Conservation (phyloP, 2,113 vertebrate species). For the Echinops telfairi region DNA sequence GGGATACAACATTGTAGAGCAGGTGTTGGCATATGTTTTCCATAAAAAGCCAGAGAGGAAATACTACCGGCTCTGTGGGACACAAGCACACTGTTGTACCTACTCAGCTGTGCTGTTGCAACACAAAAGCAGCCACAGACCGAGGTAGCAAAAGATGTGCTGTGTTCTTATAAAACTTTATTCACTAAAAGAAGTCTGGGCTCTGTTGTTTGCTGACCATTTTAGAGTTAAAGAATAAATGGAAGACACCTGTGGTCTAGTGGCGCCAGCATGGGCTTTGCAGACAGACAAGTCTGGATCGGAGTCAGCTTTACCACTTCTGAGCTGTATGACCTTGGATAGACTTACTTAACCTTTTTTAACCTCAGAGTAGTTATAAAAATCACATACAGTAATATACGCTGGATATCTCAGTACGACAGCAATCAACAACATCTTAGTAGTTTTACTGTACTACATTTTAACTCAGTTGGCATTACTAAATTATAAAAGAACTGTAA, state of each 20-base stretch:
- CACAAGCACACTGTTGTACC: fast-evolving
- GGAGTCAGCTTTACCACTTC: background rate
- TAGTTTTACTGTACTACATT: fast-evolving
- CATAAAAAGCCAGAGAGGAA: too few species aligned
- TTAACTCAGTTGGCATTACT: background rate
- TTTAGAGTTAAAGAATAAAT: background rate
- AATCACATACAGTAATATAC: background rate
- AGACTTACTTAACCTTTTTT: fast-evolving
- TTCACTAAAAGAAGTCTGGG: background rate
- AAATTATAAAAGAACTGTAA: background rate
- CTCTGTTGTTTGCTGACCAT: too few species aligned
- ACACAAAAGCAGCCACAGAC: background rate
- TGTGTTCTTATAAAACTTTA: background rate
- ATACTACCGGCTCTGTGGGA: fast-evolving
- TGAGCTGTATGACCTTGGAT: background rate
- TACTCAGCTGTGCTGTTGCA: fast-evolving
- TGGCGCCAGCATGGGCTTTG: background rate
- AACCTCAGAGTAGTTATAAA: background rate
- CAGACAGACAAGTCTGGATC: background rate
- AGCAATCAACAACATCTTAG: background rate
- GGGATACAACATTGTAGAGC: background rate
- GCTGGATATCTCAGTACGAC: background rate
- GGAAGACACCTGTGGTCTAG: background rate
- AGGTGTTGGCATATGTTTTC: background rate
- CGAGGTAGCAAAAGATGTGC: fast-evolving